Base-by-base conservation (phyloP, 1,140 invertebrate species). In the Lepidurus couesii region DNA sequence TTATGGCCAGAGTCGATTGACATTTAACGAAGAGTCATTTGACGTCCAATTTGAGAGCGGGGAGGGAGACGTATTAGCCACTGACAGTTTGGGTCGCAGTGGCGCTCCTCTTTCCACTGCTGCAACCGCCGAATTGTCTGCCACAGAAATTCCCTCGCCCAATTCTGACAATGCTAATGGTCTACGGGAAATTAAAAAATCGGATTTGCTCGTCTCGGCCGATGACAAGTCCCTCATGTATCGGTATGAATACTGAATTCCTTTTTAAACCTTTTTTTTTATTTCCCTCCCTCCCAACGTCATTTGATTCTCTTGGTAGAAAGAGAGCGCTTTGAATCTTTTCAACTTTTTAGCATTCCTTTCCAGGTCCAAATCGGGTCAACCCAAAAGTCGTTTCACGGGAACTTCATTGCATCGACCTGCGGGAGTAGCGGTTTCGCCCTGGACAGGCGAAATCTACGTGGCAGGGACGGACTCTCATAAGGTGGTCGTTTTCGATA, bases 381-480 rank as follows among this genome's bases (percentile, higher is more conserved):
- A 78, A 26, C 75, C 80, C 34, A 44, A 80, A 10, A n/a, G 78
- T 16, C 78, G 80, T 11, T 81, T 80, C 77, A 77, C 79, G 0
- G 75, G 77, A 24, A 76, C 47, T 21, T 77, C 81, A 13, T 80
- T 83, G 6, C 86, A 88, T 3, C 84, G 89, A 45, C 90, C 89
- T 1, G 87, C 87, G 11, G 89, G 89, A 1, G 83, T 90, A 1
- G 88, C 86, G 8, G 83, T 89, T 11, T 85, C 87, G 65, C 88
- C 89, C 0, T 89, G 88, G 88, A 86, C 86, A 65, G 85, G 77
- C 0, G 81, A 86, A 73, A 83, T 90, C 4, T 90, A 88, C 81
- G 86, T 90, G 34, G 88, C 89, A 42, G 87, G 86, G 13, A 86
- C 87, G 80, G 89, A 89, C 78, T 86, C 86, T 45, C 86, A 87